phyloP scores from a whole-genome alignment of 2,113 vertebrate species.

The Poeciliopsis occidentalis region DNA sequence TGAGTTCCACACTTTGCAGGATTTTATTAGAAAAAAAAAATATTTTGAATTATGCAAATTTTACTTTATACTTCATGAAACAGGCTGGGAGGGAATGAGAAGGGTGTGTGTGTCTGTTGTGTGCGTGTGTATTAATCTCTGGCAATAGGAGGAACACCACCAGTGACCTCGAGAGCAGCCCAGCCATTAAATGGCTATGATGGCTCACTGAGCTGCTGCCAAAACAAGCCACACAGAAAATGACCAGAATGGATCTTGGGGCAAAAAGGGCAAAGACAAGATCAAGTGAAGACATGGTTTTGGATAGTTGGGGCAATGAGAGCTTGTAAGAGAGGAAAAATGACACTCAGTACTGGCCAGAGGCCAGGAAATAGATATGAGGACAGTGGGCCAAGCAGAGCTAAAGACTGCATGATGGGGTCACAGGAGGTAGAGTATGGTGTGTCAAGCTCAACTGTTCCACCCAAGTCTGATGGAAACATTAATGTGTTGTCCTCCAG shows the following conservation, averaged over 20 bases:
- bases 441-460: constrained; percentile 18
- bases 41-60: too few relatives aligned
- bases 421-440: constrained; percentile 5
- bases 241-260: constrained; percentile 65
- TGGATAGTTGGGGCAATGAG: constrained; percentile 37
- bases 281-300: constrained; percentile 43
- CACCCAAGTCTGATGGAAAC: constrained; percentile 9
- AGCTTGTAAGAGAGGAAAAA: constrained; percentile 49
- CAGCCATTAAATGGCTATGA: constrained; percentile 64
- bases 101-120: not conserved
- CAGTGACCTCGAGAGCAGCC: constrained; percentile 44
- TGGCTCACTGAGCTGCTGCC: constrained; percentile 64
- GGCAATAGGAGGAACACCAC: constrained; percentile 45
- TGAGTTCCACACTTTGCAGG: too few relatives aligned
- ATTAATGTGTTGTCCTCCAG: constrained; percentile 25
- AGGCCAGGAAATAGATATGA: constrained; percentile 42
- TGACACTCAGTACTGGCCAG: constrained; percentile 44
- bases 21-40: too few relatives aligned
- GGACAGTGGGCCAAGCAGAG: constrained; percentile 10
- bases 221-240: constrained; percentile 72
- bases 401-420: constrained; percentile 17
- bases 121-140: constrained; percentile 10
- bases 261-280: constrained; percentile 43
- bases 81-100: constrained; percentile 12
- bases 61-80: not conserved